phyloP scores from a whole-genome alignment of 2,888 invertebrate species.

The Tachystola acroxantha region DNA sequence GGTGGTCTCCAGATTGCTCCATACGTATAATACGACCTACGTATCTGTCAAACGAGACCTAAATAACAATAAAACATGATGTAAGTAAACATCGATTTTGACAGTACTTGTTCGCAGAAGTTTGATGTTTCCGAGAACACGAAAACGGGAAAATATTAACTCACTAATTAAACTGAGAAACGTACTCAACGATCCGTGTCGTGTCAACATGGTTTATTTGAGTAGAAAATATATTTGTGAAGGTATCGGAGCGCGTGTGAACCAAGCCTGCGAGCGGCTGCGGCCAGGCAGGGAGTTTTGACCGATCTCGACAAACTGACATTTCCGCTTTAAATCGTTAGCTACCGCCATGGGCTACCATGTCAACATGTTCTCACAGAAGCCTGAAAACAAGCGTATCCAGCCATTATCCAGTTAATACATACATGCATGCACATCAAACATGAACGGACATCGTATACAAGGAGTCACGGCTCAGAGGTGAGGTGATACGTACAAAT shows the following conservation, averaged over 20 bases:
- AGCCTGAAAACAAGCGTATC: no score
- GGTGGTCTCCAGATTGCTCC: constrained; percentile 33
- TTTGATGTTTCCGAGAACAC: constrained; percentile 2
- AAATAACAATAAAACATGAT: neutral
- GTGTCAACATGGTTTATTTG: constrained; percentile 48
- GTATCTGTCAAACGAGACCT: neutral
- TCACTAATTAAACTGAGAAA: constrained; percentile 13
- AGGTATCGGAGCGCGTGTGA: constrained; percentile 50
- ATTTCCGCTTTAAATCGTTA: constrained; percentile 57
- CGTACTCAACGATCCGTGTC: constrained; percentile 21
- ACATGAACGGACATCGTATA: no score
- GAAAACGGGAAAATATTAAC: constrained; percentile 8
- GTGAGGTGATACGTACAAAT: no score
- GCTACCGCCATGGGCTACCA: neutral
- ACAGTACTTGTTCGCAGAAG: neutral
- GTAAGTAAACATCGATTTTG: neutral
- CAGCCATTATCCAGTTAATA: no score
- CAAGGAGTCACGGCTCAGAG: no score
- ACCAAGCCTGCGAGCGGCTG: constrained; percentile 19
- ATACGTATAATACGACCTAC: neutral
- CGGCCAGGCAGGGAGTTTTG: constrained; percentile 23
- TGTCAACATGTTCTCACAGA: no score
- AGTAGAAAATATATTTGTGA: constrained; percentile 37
- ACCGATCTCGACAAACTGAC: constrained; percentile 56
- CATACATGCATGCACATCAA: no score